Percentiles rank a stretch among this genome's conserved stretches.
Conservation (phyloP, 1,140 invertebrate species). For the Zaprionus gabonicus region DNA sequence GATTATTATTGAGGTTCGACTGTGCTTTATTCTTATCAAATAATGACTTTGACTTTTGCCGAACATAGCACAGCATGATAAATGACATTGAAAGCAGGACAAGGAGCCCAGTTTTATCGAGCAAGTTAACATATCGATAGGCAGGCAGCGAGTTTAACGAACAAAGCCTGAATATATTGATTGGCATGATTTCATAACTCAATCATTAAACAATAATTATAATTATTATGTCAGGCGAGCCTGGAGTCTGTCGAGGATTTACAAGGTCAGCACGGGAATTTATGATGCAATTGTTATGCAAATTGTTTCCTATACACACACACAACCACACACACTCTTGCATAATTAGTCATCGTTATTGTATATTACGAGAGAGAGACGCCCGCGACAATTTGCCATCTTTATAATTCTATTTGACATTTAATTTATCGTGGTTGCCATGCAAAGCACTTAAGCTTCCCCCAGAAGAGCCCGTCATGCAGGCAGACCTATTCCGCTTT, state of each 20-base stretch:
- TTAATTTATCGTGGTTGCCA: constrained; percentile 54
- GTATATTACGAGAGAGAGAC: constrained; percentile 15
- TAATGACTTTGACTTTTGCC: constrained; percentile 6
- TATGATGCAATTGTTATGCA: constrained; percentile 14
- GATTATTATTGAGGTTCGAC: constrained; percentile 11
- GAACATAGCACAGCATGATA: constrained; percentile 11
- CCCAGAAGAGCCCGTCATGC: not conserved
- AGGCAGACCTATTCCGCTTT: not conserved
- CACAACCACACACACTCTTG: not conserved
- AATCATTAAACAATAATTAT: not conserved
- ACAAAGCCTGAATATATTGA: not conserved
- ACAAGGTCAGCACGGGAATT: not conserved
- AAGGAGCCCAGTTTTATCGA: constrained; percentile 8
- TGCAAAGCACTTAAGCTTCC: constrained; percentile 30
- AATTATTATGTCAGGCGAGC: not conserved
- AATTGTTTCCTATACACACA: constrained; percentile 7
- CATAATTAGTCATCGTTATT: constrained; percentile 44
- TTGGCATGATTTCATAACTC: not conserved
- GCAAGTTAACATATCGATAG: not conserved
- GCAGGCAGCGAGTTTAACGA: not conserved
- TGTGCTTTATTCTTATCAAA: constrained; percentile 33
- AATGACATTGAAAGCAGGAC: constrained; percentile 6
- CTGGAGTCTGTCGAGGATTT: not conserved
- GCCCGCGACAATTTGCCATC: constrained; percentile 55
- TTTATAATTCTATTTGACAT: constrained; percentile 70